Conservation (phyloP, 2,797 vertebrate species). For the Rhinoraja longicauda region DNA sequence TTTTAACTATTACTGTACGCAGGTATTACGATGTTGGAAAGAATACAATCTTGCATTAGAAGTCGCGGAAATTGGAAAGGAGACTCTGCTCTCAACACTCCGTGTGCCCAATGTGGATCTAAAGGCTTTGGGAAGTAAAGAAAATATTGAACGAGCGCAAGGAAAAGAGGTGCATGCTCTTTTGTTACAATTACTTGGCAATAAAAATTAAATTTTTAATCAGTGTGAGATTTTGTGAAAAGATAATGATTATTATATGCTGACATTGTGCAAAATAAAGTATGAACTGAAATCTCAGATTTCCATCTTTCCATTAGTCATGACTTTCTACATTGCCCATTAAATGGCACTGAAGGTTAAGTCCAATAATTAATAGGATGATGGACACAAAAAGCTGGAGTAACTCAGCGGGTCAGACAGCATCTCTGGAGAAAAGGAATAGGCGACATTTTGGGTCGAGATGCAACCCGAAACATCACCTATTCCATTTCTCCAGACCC, state of each 20-base stretch:
- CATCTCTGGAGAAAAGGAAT: no score
- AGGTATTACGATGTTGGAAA: conserved; percentile 68
- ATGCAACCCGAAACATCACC: no score
- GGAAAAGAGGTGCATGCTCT: not conserved
- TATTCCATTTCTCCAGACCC: no score
- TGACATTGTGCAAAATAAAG: not conserved
- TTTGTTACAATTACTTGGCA: not conserved
- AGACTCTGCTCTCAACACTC: conserved; percentile 59
- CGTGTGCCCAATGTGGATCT: not conserved
- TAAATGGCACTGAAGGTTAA: not conserved
- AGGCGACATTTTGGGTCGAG: no score
- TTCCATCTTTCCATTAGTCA: no score
- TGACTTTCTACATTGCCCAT: not conserved
- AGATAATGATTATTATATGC: not conserved
- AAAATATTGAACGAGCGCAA: not conserved
- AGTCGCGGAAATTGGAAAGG: conserved; percentile 73
- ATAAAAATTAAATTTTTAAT: not conserved
- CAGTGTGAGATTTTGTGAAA: not conserved
- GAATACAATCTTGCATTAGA: conserved; percentile 64
- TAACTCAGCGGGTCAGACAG: no score
- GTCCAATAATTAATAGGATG: not conserved
- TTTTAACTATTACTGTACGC: conserved; percentile 42
- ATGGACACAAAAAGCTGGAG: no score
- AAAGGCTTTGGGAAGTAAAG: not conserved
- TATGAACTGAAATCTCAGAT: not conserved